Evolutionary conservation across 2,888 invertebrate genomes (phyloP), one percentile per base, ranked within the genome.

Genomic region (Galeruca laticollis): DNA sequence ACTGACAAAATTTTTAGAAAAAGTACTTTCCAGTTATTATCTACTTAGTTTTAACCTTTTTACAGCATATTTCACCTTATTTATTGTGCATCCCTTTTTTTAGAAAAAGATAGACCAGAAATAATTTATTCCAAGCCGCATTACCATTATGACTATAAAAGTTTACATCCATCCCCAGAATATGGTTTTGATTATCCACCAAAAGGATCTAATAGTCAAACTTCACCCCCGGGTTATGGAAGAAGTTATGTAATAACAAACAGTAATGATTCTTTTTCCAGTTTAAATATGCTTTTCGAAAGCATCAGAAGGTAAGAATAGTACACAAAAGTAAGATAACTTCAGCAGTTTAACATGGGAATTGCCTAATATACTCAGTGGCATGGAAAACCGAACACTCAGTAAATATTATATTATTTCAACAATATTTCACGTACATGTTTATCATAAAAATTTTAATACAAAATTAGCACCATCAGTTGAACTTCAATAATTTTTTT

Each of bases 141-240:
- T 6, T 57, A 60, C 35, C 35, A 68, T 40, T 56, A 51, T 33
- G 69, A 59, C 20, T 40, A 54, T 43, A 69, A 59, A 57, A 62
- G 13, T 63, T 43, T 43, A 21, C 8, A 60, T 11, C 33, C 69
- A 52, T n/a, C 59, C n/a, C 20, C 66, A 20, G 51, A 59, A 21
- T 40, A 20, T 49, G 15, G 21, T 15, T 26, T 33, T 15, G 56
- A 57, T 11, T 33, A 37, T 8, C 57, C 65, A 8, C 26, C 66
- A 33, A 59, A 37, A 15, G 35, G 31, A 8, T 10, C 31, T 21
- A 26, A 67, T 51, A 40, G 31, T 4, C 15, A 56, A 47, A 56
- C 40, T 15, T 31, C 40, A 18, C 59, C 70, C 10, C 26, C 31
- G 1, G 40, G n/a, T 33, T 10, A 43, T 37, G 61, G 61, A 52